Conservation (phyloP, 2,888 invertebrate genomes). For the Notocelia uddmanniana region DNA sequence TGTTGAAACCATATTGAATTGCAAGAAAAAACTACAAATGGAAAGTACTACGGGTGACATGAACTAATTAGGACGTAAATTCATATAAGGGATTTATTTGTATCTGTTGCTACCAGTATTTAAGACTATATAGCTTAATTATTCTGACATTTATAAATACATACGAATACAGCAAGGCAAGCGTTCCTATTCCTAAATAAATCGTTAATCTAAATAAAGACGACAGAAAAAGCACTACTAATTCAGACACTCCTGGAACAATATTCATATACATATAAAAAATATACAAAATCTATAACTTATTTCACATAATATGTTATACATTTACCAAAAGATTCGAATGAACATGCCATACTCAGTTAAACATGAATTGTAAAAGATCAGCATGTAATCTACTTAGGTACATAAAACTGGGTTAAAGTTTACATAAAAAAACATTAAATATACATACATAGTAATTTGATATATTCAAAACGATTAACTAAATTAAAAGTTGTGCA, state of each 20-base stretch:
- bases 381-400: slow-evolving; percentile 23
- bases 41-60: slow-evolving; percentile 10
- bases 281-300: slow-evolving; percentile 30
- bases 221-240: slow-evolving; percentile 28
- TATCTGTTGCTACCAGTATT: slow-evolving; percentile 10
- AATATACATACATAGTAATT: slow-evolving; percentile 13
- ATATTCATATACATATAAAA: slow-evolving; percentile 18
- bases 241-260: slow-evolving; percentile 23
- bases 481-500: slow-evolving; percentile 24
- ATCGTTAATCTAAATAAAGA: slow-evolving; percentile 21
- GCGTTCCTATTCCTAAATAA: slow-evolving; percentile 38
- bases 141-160: slow-evolving; percentile 15
- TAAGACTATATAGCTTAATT: not conserved
- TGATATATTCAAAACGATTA: slow-evolving; percentile 12
- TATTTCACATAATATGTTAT: slow-evolving; percentile 20
- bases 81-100: not conserved
- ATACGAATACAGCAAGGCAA: slow-evolving; percentile 40
- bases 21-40: slow-evolving; percentile 15
- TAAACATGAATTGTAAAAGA: slow-evolving; percentile 9
- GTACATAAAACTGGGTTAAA: slow-evolving; percentile 30
- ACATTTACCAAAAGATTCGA: slow-evolving; percentile 24
- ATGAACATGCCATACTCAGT: slow-evolving; percentile 17
- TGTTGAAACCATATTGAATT: not conserved
- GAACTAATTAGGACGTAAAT: not conserved
- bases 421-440: slow-evolving; percentile 11